These are phyloP conservation scores for Hylaea fasciaria DNA, from an alignment of 2,888 invertebrate species.

Conservation along the genomic window DNA sequence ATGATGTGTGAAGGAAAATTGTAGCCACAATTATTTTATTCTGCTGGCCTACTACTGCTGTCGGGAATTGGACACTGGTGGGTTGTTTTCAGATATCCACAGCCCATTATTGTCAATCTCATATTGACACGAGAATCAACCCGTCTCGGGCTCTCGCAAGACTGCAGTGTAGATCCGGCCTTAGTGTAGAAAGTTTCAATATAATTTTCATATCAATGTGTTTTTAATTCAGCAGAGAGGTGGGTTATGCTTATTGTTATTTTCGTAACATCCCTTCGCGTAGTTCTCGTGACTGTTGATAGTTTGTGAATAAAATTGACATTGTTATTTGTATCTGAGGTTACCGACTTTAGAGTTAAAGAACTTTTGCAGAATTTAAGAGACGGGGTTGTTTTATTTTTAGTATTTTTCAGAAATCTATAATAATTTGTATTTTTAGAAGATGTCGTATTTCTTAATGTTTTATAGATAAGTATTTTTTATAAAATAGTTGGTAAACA, in stretches of 20 bases:
- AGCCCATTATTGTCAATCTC: neutral
- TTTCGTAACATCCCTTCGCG: slow-evolving; percentile 17
- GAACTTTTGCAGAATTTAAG: no score
- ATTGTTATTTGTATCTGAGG: slow-evolving; percentile 1
- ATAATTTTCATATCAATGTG: slow-evolving; percentile 34
- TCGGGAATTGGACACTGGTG: no score
- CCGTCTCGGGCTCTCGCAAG: slow-evolving; percentile 2
- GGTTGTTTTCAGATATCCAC: no score
- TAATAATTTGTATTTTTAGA: no score
- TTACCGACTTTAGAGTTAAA: slow-evolving; percentile 1
- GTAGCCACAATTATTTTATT: no score
- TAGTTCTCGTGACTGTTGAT: slow-evolving; percentile 5
- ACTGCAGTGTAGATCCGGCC: slow-evolving; percentile 3
- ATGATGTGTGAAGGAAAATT: no score
- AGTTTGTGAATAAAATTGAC: slow-evolving; percentile 21
- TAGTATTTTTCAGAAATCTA: no score
- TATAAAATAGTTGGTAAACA: no score
- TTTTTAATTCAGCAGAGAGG: slow-evolving; percentile 35
- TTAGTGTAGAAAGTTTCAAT: slow-evolving; percentile 24
- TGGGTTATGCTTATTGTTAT: slow-evolving; percentile 25
- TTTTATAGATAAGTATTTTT: no score
- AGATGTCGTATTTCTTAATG: no score
- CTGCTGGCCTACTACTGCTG: no score
- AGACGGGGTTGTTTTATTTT: no score
- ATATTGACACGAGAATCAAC: neutral